Evolutionary conservation across 2,888 invertebrate species (phyloP).

Genomic region (Punctoribates punctum): DNA sequence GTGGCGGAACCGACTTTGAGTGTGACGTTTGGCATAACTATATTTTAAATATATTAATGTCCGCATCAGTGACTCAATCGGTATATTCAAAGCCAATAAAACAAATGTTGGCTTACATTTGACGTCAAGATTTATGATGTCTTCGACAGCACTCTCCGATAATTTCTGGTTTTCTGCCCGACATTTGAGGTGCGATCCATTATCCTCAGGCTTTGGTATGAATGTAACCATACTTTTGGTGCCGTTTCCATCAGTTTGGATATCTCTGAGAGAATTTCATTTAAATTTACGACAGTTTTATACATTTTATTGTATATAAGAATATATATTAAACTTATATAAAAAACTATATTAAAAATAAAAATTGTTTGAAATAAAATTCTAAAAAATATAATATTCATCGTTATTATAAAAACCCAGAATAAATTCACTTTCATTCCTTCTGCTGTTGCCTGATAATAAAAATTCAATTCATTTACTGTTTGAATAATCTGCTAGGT

Average conservation of each 20-base stretch:
- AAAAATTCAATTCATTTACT: no score
- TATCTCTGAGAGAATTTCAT: neutral
- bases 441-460: no score
- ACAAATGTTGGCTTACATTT: conserved; percentile 29
- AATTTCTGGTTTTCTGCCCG: conserved; percentile 27
- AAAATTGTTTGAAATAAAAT: neutral
- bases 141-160: conserved; percentile 18
- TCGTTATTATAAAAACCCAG: no score
- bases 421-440: no score
- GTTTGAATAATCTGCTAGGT: no score
- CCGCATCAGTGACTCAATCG: neutral
- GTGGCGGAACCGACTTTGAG: neutral
- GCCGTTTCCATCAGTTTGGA: neutral
- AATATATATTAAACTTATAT: no score
- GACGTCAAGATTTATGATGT: conserved; percentile 28
- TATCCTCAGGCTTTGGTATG: conserved; percentile 16
- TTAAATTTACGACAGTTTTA: neutral
- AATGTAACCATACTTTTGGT: conserved; percentile 24
- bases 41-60: neutral
- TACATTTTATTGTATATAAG: no score
- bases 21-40: conserved; percentile 21
- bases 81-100: no score
- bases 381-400: no score
- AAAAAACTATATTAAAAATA: no score
- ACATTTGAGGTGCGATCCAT: conserved; percentile 20